Evolutionary conservation across 2,797 vertebrate species (phyloP), one percentile per base, ranked within the genome.

Genomic region (Acipenser oxyrinchus): DNA sequence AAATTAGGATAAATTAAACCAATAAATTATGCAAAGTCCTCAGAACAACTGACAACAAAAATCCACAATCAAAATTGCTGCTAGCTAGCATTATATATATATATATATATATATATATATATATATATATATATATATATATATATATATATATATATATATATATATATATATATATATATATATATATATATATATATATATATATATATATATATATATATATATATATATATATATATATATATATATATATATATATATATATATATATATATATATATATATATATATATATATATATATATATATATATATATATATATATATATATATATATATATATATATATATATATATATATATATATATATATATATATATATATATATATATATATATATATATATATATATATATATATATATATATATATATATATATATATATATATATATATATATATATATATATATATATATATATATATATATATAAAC

Each of bases 1-100:
- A 97, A 97, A 96, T 97, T 97, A 96, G 91, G 94, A 96, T 97
- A 96, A 97, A 97, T 97, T 98, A 96, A 96, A 96, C 90, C 92
- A 97, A 97, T 96, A 96, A 98, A 95, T 95, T 96, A 97, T 92
- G 93, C 92, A 96, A 93, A 91, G 91, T 95, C 87, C 90, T 94
- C 90, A 93, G 93, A 92, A 95, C 93, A 94, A 92, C 81, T 89
- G 94, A 91, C 79, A 78, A 85, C 85, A 87, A 72, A 93, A 92
- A 89, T 88, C 88, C 90, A 93, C 89, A 90, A 86, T 88, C 84
- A 84, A 91, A 92, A 90, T 90, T 86, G 88, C 84, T 81, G 87
- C 83, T 90, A 90, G 85, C 89, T 88, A 37, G 2, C 23, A 37
- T n/a, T 18, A 12, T 12, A 53, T 53, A 12, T 53, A n/a, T 66